Base-by-base conservation (phyloP, 1,140 invertebrate species). In the Amyelois transitella region DNA sequence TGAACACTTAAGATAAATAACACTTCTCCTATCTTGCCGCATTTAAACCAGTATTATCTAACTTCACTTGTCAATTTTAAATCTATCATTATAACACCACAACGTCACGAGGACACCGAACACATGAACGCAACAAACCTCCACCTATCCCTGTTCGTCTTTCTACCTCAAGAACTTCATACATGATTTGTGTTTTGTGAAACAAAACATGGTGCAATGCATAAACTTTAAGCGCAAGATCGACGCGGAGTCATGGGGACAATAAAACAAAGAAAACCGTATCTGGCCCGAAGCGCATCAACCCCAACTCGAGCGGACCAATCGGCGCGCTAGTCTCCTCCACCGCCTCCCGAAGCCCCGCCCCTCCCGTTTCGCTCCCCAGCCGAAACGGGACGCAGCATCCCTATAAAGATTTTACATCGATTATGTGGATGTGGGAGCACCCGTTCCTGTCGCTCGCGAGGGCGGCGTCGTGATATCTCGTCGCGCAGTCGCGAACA, bases 191-290 rank as follows among this genome's bases (percentile, higher is more conserved):
- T 73, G 70, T 83, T 86, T 84, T 84, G 74, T 79, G 75, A 81
- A 85, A 83, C 78, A 86, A 86, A 85, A 86, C 80, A 81, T 81
- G 75, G 81, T 86, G 79, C 83, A 85, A 87, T 87, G 84, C 79
- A 87, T 87, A 85, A 87, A 85, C 77, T 87, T 85, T 85, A 79
- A 83, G 81, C 81, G 81, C 81, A 81, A 85, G 79, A 87, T 82
- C 84, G 79, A 75, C 84, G 75, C 77, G 76, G 72, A 82, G 75
- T 76, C 75, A 77, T 80, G 81, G 81, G 75, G 79, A 87, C 84
- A 87, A 87, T 85, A 87, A 87, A 85, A 87, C 84, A 87, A 87
- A 87, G 81, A 85, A 75, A 74, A 82, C 59, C 77, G 70, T 75
- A 71, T 66, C 76, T 50, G 78, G 80, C 82, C 53, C 76, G 60